Percentiles rank a stretch among this genome's conserved stretches.
These are phyloP conservation scores for Planococcus citri DNA, from an alignment of 1,140 invertebrate genomes.

Conservation along the genomic window DNA sequence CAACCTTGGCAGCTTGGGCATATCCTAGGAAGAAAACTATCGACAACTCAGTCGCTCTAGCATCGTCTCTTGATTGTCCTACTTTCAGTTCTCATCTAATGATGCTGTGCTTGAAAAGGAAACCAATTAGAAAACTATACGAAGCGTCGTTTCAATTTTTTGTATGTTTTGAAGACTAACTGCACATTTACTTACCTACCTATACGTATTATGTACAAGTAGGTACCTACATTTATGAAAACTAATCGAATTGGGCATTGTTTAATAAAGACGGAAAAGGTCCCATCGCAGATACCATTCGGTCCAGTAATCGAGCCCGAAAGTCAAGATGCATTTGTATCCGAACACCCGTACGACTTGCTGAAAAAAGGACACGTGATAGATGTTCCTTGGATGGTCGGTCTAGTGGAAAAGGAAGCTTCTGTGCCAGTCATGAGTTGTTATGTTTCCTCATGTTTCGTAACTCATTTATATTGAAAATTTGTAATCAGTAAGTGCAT, in stretches of 20 bases:
- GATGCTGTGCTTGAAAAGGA: conserved; percentile 54
- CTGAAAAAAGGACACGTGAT: conserved; percentile 24
- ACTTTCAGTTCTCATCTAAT: conserved; percentile 41
- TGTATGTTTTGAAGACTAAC: too few relatives aligned
- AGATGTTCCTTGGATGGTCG: conserved; percentile 34
- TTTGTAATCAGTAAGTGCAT: neutral
- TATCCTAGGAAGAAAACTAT: conserved; percentile 45
- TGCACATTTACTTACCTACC: too few relatives aligned
- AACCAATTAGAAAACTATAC: conserved; percentile 44
- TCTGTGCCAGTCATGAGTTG: conserved; percentile 38
- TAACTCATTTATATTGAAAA: neutral
- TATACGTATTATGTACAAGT: too few relatives aligned
- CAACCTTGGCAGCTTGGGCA: conserved; percentile 55
- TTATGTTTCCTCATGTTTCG: neutral
- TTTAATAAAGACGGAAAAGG: too few relatives aligned
- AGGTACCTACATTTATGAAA: too few relatives aligned
- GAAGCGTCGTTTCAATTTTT: conserved; percentile 25
- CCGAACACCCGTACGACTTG: conserved; percentile 41
- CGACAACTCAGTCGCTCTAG: conserved; percentile 52
- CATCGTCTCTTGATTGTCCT: conserved; percentile 53
- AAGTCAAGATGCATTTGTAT: conserved; percentile 41
- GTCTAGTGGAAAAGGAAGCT: conserved; percentile 34
- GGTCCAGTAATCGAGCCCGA: conserved; percentile 41
- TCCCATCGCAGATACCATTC: too few relatives aligned
- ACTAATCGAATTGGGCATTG: too few relatives aligned